Conservation (phyloP, 2,113 vertebrate genomes). For the Rhynchomys soricoides region DNA sequence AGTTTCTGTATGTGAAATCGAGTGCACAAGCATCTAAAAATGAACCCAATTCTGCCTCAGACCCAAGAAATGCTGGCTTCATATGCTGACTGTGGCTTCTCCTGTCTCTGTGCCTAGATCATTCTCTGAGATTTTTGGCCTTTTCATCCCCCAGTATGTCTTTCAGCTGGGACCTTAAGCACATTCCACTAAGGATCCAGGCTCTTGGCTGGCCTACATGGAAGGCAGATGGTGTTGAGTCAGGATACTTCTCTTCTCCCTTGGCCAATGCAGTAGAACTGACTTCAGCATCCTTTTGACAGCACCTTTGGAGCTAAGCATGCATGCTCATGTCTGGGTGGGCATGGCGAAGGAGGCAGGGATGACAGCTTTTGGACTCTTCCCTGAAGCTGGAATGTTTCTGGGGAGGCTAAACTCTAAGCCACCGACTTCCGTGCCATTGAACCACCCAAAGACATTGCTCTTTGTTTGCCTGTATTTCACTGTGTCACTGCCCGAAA, state of each 20-base stretch:
- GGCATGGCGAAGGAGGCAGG: not conserved
- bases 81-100: not conserved
- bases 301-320: not conserved
- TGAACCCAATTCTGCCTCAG: not conserved
- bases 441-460: slow-evolving; percentile 23
- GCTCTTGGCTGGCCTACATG: slow-evolving; percentile 54
- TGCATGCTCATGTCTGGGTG: not conserved
- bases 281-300: slow-evolving; percentile 64
- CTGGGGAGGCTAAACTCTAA: not conserved
- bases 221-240: slow-evolving; percentile 78
- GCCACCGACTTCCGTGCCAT: slow-evolving; percentile 32
- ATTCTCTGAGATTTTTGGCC: not conserved
- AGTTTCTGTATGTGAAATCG: not conserved
- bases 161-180: slow-evolving; percentile 35
- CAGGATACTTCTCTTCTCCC: slow-evolving; percentile 71
- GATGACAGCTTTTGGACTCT: not conserved
- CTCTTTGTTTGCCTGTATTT: slow-evolving; percentile 51
- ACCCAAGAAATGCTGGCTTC: slow-evolving; percentile 17
- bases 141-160: slow-evolving; percentile 12
- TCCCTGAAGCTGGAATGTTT: slow-evolving; percentile 4
- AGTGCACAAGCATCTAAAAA: not conserved
- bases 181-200: slow-evolving; percentile 44
- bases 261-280: slow-evolving; percentile 58
- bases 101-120: accelerated
- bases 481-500: slow-evolving; percentile 73